Evolutionary conservation across 1,140 invertebrate genomes (phyloP).

Genomic region (Cydia fagiglandana): DNA sequence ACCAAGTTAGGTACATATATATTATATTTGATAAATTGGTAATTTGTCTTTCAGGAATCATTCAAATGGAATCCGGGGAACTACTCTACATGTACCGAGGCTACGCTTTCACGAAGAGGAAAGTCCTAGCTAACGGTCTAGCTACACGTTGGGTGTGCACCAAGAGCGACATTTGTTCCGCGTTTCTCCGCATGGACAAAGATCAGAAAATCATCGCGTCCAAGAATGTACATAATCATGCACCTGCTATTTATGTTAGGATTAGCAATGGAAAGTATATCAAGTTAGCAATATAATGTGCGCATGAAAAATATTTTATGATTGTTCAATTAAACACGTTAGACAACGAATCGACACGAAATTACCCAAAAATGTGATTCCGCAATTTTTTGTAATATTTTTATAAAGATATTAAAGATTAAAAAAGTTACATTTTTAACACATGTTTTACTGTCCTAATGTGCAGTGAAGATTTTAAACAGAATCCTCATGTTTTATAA

Average conservation of each 20-base stretch:
- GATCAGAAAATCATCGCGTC: not conserved
- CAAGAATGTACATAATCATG: not conserved
- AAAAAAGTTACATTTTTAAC: too few species aligned
- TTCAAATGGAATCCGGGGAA: conserved; percentile 39
- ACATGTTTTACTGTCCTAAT: too few species aligned
- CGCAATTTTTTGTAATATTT: too few species aligned
- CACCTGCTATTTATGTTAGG: not conserved
- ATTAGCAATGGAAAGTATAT: not conserved
- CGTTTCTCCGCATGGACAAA: not conserved
- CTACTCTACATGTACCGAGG: conserved; percentile 39
- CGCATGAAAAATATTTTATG: too few species aligned
- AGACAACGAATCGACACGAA: too few species aligned
- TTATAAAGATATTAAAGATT: too few species aligned
- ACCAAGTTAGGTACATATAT: too few species aligned
- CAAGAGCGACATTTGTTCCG: conserved; percentile 1
- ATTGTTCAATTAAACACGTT: too few species aligned
- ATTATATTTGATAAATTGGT: not conserved
- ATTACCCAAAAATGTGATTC: too few species aligned
- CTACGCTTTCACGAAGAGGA: conserved; percentile 41
- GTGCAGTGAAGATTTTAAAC: too few species aligned
- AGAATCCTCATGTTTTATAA: too few species aligned
- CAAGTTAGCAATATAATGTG: not conserved
- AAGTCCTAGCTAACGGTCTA: conserved; percentile 33
- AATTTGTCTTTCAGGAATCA: conserved; percentile 37
- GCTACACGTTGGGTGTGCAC: conserved; percentile 40